Conservation (phyloP, 1,140 invertebrate genomes). For the Drosophila lacertosa region DNA sequence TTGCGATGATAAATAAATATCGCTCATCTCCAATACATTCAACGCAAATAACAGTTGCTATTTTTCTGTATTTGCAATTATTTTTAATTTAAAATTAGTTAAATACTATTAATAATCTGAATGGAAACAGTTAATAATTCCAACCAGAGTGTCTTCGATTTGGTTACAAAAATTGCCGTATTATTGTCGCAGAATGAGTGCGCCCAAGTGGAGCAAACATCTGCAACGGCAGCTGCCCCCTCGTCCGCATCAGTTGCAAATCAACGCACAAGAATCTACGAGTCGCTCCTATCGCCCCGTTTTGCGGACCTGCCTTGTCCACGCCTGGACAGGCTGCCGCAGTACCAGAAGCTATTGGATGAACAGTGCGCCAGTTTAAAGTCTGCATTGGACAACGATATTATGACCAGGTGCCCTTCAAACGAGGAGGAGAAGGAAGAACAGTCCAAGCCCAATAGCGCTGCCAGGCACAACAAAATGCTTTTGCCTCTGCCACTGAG, state of each 20-base stretch:
- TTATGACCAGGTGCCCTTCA: constrained; percentile 3
- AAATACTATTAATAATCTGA: neutral
- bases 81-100: constrained; percentile 11
- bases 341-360: constrained; percentile 11
- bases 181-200: constrained; percentile 28
- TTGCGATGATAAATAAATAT: neutral
- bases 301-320: neutral
- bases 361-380: constrained; percentile 3
- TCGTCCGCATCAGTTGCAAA: constrained; percentile 18
- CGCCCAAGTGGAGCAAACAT: constrained; percentile 13
- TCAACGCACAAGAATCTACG: constrained; percentile 49
- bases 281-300: constrained; percentile 23
- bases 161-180: constrained; percentile 47
- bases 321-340: neutral
- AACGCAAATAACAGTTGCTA: neutral
- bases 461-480: neutral
- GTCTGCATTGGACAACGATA: neutral
- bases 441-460: neutral
- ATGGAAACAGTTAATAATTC: constrained; percentile 40
- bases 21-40: constrained; percentile 8
- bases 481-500: neutral
- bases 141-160: constrained; percentile 25
- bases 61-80: neutral
- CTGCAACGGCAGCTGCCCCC: constrained; percentile 13
- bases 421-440: neutral